Evolutionary conservation across 2,113 vertebrate species (phyloP).

Genomic region (Rhea americana): DNA sequence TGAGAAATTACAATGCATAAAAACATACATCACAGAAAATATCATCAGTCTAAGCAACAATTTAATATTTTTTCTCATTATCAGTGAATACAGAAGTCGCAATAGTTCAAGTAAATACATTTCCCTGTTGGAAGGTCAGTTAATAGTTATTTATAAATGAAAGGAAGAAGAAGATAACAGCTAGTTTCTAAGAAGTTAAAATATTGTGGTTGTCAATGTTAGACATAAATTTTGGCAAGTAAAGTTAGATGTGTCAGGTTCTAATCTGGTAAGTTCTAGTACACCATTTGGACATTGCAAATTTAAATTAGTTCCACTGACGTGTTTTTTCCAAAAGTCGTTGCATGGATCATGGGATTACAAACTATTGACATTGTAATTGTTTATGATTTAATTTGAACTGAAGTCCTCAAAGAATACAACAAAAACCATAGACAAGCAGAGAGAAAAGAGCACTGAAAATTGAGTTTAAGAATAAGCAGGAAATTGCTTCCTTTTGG

Average conservation of each 20-base stretch:
- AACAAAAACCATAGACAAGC: not conserved
- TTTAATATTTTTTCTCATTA: not conserved
- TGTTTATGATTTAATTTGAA: slow-evolving; percentile 17
- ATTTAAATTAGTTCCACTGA: slow-evolving; percentile 14
- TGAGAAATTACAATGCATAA: not conserved
- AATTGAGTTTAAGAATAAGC: not conserved
- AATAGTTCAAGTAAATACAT: not conserved
- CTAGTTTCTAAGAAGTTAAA: not conserved
- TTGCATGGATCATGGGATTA: not conserved
- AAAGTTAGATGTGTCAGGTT: not conserved
- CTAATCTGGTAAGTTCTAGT: not conserved
- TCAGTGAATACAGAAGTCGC: not conserved
- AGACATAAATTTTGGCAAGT: not conserved
- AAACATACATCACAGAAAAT: not conserved
- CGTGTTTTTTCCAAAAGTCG: not conserved
- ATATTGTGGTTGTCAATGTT: not conserved
- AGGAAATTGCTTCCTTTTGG: not conserved
- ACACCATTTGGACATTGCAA: not conserved
- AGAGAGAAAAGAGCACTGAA: not conserved
- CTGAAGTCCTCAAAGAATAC: not conserved
- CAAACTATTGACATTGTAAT: not conserved
- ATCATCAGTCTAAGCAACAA: not conserved
- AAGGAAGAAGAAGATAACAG: not conserved
- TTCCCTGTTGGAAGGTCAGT: not conserved
- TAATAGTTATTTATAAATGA: not conserved